phyloP scores from a whole-genome alignment of 2,888 invertebrate species.

The Brassicogethes aeneus region DNA sequence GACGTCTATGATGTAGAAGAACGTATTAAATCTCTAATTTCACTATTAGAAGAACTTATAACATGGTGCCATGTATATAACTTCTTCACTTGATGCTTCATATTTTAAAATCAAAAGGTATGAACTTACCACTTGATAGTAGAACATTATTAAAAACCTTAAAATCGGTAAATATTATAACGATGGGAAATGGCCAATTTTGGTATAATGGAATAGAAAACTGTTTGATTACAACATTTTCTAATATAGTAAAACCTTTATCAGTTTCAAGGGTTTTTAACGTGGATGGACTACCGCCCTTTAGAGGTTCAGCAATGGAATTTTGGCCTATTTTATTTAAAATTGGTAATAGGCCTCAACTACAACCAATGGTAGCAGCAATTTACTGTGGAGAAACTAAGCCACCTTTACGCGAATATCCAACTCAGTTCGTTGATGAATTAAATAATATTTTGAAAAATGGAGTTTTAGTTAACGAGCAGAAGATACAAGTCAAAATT shows the following conservation, averaged over 20 bases:
- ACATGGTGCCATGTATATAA: slow-evolving; percentile 5
- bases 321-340: too few species aligned
- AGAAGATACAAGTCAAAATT: slow-evolving; percentile 6
- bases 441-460: slow-evolving; percentile 3
- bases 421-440: slow-evolving; percentile 5
- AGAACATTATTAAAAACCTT: slow-evolving; percentile 12
- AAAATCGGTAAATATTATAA: slow-evolving; percentile 3
- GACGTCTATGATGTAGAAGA: neutral
- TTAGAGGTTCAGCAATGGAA: too few species aligned
- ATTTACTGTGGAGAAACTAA: slow-evolving; percentile 6
- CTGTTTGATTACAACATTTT: slow-evolving; percentile 5
- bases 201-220: slow-evolving; percentile 14
- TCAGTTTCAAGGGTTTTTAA: slow-evolving; percentile 7
- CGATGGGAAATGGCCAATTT: slow-evolving; percentile 10
- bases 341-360: too few species aligned
- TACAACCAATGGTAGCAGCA: slow-evolving; percentile 2
- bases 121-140: slow-evolving; percentile 11
- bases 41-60: slow-evolving; percentile 6
- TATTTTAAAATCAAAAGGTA: slow-evolving; percentile 6
- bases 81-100: slow-evolving; percentile 8
- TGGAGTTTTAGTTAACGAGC: neutral
- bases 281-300: slow-evolving; percentile 9
- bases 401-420: slow-evolving; percentile 4
- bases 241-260: slow-evolving; percentile 7
- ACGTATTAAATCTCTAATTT: slow-evolving; percentile 2